These are phyloP conservation scores for Thecocarcelia acutangulata DNA, from an alignment of 2,888 invertebrate species.

Conservation along the genomic window DNA sequence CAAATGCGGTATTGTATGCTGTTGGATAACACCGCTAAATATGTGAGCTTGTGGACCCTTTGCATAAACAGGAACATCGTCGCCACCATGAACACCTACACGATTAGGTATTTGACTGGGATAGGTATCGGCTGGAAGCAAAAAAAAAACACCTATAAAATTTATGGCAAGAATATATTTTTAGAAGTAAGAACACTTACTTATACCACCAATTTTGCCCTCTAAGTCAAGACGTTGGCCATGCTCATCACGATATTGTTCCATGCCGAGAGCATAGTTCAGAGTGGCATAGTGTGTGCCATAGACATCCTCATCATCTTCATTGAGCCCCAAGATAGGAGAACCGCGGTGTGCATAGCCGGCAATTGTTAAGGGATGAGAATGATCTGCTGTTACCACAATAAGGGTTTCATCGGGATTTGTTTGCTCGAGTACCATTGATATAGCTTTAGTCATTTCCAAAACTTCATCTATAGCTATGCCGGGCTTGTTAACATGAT, in stretches of 20 bases:
- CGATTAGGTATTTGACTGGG: constrained; percentile 74
- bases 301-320: constrained; percentile 70
- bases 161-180: no score
- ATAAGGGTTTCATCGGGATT: constrained; percentile 87
- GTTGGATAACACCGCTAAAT: constrained; percentile 89
- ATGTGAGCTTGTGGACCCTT: constrained; percentile 89
- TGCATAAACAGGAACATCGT: constrained; percentile 90
- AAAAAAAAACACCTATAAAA: background rate
- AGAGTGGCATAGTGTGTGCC: constrained; percentile 84
- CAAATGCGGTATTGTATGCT: constrained; percentile 89
- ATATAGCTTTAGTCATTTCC: constrained; percentile 87
- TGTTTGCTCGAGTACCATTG: constrained; percentile 84
- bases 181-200: no score
- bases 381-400: constrained; percentile 90
- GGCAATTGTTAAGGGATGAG: constrained; percentile 88
- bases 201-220: constrained; percentile 19
- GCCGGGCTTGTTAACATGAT: constrained; percentile 86
- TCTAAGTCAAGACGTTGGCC: constrained; percentile 74
- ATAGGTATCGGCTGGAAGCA: constrained; percentile 43
- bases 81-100: constrained; percentile 88
- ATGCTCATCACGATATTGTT: constrained; percentile 72
- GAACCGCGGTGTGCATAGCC: constrained; percentile 86
- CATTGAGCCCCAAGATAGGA: constrained; percentile 82
- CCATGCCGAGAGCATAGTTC: constrained; percentile 87
- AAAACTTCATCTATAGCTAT: constrained; percentile 90